Evolutionary conservation across 2,113 vertebrate species (phyloP).

Genomic region (Chaenogobius annularis): DNA sequence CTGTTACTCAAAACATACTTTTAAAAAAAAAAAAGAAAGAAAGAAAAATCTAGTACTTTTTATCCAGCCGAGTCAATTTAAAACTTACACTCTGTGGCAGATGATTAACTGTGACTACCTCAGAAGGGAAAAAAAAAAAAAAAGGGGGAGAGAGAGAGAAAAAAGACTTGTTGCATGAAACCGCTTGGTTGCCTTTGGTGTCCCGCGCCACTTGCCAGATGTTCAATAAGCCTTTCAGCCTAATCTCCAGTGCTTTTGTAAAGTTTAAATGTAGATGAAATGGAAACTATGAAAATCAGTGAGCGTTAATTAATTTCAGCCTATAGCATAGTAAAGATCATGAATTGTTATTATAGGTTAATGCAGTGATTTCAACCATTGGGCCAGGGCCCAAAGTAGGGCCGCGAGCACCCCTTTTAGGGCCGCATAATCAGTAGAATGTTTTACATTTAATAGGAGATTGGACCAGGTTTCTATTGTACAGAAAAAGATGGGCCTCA

Average conservation of each 20-base stretch:
- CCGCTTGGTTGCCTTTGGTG: neutral
- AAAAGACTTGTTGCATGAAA: neutral
- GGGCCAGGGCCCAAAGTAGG: no score
- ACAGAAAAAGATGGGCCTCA: no score
- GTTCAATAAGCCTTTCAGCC: constrained; percentile 1
- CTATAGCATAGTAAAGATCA: constrained; percentile 4
- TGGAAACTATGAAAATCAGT: neutral
- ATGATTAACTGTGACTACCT: no score
- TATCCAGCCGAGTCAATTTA: neutral
- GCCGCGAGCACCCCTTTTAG: no score
- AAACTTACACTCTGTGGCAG: neutral
- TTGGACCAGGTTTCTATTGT: no score
- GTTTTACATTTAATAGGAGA: no score
- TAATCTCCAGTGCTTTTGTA: neutral
- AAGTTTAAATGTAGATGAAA: neutral
- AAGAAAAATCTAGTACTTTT: neutral
- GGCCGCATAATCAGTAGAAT: no score
- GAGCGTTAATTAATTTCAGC: neutral
- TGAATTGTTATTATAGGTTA: constrained; percentile 7
- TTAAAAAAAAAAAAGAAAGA: neutral
- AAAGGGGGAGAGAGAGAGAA: neutral
- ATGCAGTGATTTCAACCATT: neutral
- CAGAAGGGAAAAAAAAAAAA: no score
- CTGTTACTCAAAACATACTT: neutral
- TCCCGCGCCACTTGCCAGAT: constrained; percentile 14